Evolutionary conservation across 2,113 vertebrate species (phyloP).

Genomic region (Charadrius vociferus): DNA sequence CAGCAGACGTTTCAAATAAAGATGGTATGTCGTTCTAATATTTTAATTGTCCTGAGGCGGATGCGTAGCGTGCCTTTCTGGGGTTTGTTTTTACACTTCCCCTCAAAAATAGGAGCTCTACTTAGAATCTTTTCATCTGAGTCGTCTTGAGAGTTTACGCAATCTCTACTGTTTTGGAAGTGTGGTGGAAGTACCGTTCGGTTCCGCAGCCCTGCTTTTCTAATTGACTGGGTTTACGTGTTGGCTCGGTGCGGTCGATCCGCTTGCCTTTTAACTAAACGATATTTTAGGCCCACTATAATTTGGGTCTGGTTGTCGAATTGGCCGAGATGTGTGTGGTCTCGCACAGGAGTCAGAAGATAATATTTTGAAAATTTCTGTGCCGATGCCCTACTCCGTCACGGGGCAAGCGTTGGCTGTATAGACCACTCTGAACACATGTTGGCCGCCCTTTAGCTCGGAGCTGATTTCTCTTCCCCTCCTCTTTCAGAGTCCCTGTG

Average conservation of each 20-base stretch:
- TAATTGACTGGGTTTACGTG: not conserved
- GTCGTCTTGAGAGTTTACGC: not conserved
- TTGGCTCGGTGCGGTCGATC: not conserved
- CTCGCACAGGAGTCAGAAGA: not conserved
- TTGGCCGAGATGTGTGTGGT: not conserved
- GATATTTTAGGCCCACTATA: not conserved
- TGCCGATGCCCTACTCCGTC: not conserved
- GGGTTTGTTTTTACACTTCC: not conserved
- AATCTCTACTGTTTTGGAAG: not conserved
- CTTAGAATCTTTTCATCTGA: not conserved
- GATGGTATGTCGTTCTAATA: slow-evolving; percentile 62
- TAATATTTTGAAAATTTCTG: not conserved
- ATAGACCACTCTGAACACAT: not conserved
- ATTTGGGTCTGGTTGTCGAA: not conserved
- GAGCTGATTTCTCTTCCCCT: not conserved
- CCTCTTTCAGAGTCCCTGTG: not conserved
- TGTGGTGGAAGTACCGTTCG: not conserved
- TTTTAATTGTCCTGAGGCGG: not conserved
- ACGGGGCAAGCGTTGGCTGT: not conserved
- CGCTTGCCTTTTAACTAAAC: not conserved
- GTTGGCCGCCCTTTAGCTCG: not conserved
- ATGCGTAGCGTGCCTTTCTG: not conserved
- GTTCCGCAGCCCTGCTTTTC: not conserved
- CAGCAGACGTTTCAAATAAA: slow-evolving; percentile 45
- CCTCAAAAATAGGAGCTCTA: not conserved